Evolutionary conservation across 2,888 invertebrate genomes (phyloP), one percentile per base, ranked within the genome.

Genomic region (Coremacera marginata): DNA sequence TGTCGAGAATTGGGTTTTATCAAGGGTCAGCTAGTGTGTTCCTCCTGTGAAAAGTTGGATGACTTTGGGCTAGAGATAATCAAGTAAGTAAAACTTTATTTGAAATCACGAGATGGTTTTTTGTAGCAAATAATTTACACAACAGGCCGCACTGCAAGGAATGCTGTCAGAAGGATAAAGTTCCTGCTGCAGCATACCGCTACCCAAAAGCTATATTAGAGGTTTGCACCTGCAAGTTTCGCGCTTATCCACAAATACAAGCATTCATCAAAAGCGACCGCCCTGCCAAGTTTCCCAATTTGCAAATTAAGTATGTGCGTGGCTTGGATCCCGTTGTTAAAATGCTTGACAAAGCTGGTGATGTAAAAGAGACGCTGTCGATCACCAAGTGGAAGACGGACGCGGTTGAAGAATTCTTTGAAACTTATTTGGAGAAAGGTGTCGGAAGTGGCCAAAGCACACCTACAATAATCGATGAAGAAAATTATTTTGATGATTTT

Each of bases 371-470:
- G 87, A 94, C 95, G 27, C 92, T 99, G 37, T 98, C 98, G 72
- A 98, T 99, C 86, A 97, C 98, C 84, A 98, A 98, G 88, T 99
- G 99, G 99, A 96, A 98, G 89, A 99, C 99, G 0, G 98, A 99
- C 89, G 96, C 98, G 0, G 95, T 99, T 3, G 96, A 97, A 88
- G 98, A 98, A 89, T 99, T 98, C 90, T 93, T 99, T 82, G 95
- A 94, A 82, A 95, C 97, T 51, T 95, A 97, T 92, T 92, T 98
- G 81, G 92, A 91, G 44, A 91, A 92, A 75, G 80, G 80, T 19
- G 44, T 71, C 14, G 44, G 75, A 11, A 74, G 75, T 25, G 83
- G 81, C 34, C 91, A 91, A 74, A 84, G 81, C 52, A 84, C 86
- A 0, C 86, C 85, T 62, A 85, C 86, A 68, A 84, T 87, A 77